A percentile compares a stretch with the other conserved stretches of the same genome.
Conservation (phyloP, 1,140 invertebrate genomes). For the Carposina sasakii region DNA sequence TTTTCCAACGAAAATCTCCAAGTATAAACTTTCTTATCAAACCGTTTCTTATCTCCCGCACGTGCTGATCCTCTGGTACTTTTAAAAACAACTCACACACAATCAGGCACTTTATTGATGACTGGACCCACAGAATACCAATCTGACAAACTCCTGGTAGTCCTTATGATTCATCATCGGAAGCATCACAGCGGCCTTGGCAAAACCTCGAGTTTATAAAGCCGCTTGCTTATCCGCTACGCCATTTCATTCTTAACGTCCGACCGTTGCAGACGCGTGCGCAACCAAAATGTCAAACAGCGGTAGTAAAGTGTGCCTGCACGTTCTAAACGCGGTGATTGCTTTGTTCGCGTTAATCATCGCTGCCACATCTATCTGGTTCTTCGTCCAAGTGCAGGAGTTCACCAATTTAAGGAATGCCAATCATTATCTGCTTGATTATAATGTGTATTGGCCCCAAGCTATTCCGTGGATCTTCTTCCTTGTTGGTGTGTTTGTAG, state of each 20-base stretch:
- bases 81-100: no score
- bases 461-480: constrained; percentile 58
- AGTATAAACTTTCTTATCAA: no score
- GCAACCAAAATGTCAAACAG: constrained; percentile 22
- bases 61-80: no score
- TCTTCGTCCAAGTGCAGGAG: constrained; percentile 52
- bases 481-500: constrained; percentile 38
- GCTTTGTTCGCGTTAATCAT: constrained; percentile 41
- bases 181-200: no score
- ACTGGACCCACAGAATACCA: no score
- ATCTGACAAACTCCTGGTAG: no score
- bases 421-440: constrained; percentile 58
- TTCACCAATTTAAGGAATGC: constrained; percentile 49
- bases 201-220: no score
- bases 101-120: no score
- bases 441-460: constrained; percentile 61
- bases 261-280: constrained; percentile 19
- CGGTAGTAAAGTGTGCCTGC: constrained; percentile 26
- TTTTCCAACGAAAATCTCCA: no score
- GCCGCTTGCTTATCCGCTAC: no score
- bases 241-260: constrained; percentile 10
- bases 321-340: constrained; percentile 48
- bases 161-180: no score
- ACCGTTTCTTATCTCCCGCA: no score
- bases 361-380: constrained; percentile 46